Conservation (phyloP, 2,113 vertebrate genomes). For the Alces alces region DNA sequence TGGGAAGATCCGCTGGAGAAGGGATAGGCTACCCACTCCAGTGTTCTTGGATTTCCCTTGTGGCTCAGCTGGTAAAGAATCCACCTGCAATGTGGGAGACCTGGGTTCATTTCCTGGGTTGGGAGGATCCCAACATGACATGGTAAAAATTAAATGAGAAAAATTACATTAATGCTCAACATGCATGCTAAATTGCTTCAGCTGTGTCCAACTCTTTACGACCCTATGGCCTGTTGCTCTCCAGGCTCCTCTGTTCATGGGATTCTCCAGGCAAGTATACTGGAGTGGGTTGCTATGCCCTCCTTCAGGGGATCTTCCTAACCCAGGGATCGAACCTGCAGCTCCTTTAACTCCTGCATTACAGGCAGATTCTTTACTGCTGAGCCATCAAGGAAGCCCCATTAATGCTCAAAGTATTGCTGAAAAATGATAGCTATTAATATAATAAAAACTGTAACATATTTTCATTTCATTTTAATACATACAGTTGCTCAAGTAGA, state of each 20-base stretch:
- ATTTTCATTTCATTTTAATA: background rate
- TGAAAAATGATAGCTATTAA: background rate
- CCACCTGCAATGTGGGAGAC: background rate
- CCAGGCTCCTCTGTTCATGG: background rate
- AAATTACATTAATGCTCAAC: background rate
- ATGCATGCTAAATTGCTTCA: background rate
- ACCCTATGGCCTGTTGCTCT: background rate
- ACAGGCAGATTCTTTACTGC: background rate
- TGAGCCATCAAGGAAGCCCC: background rate
- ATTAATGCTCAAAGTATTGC: background rate
- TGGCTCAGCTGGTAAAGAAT: background rate
- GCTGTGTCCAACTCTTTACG: fast-evolving
- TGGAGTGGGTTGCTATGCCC: background rate
- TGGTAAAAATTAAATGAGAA: background rate
- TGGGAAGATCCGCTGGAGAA: background rate
- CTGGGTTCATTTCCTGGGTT: background rate
- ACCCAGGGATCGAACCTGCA: background rate
- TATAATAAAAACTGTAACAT: background rate
- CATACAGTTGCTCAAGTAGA: background rate
- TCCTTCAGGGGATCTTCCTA: background rate
- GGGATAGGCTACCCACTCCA: background rate
- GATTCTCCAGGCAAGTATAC: background rate
- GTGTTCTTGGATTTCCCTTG: background rate
- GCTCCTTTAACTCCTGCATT: background rate
- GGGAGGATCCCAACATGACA: background rate